Evolutionary conservation across 2,113 vertebrate species (phyloP).

Genomic region (Perognathus longimembris): DNA sequence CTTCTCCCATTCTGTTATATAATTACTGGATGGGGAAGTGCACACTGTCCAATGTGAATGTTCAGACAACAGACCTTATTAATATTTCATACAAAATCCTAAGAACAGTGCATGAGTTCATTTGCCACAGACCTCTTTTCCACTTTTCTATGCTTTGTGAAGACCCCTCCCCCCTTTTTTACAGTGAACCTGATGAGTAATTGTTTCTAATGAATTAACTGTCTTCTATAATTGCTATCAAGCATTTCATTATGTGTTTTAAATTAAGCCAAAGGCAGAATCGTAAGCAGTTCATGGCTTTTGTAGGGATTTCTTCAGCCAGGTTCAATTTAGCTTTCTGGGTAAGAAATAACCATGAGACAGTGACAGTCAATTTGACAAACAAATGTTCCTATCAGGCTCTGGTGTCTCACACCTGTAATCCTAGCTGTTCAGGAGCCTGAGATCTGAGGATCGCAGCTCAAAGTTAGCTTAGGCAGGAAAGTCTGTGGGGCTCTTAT

Average conservation of each 20-base stretch:
- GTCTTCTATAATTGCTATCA: slow-evolving; percentile 75
- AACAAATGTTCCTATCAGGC: too few relatives aligned
- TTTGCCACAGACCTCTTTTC: slow-evolving; percentile 54
- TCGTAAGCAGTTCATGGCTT: slow-evolving; percentile 28
- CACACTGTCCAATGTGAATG: slow-evolving; percentile 8
- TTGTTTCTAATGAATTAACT: slow-evolving; percentile 74
- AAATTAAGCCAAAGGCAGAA: slow-evolving; percentile 66
- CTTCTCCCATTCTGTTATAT: slow-evolving; percentile 51
- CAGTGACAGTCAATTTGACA: background rate
- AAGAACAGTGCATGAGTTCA: slow-evolving; percentile 44
- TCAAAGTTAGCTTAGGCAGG: too few relatives aligned
- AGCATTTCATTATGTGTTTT: slow-evolving; percentile 68
- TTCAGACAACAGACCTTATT: slow-evolving; percentile 20
- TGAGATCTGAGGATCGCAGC: too few relatives aligned
- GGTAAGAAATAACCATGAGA: background rate
- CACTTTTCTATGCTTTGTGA: slow-evolving; percentile 43
- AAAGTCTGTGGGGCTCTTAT: too few relatives aligned
- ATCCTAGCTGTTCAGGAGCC: too few relatives aligned
- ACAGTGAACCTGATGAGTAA: slow-evolving; percentile 32
- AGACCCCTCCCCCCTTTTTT: slow-evolving; percentile 15
- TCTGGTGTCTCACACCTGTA: too few relatives aligned
- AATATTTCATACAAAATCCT: slow-evolving; percentile 60
- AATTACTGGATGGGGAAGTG: slow-evolving; percentile 65
- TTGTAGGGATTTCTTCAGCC: background rate
- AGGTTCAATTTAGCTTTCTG: background rate